These are phyloP conservation scores for Brevipalpus yothersi DNA, from an alignment of 1,140 invertebrate genomes.

Conservation along the genomic window DNA sequence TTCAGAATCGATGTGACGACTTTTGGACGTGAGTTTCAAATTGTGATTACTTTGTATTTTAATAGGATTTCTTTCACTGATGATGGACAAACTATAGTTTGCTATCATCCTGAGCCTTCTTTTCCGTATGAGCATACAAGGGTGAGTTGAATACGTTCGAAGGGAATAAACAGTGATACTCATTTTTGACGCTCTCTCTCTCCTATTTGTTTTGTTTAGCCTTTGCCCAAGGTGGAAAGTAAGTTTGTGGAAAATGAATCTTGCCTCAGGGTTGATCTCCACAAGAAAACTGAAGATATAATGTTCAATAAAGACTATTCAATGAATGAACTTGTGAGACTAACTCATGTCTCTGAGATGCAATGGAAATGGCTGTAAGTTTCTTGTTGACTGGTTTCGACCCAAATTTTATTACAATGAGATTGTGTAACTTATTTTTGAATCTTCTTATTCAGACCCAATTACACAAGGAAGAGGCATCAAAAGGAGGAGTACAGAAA, in stretches of 20 bases:
- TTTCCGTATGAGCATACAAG: slow-evolving; percentile 61
- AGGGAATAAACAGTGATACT: neutral
- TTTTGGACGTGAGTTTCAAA: neutral
- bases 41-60: neutral
- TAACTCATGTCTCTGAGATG: slow-evolving; percentile 53
- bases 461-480: neutral
- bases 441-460: neutral
- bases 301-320: neutral
- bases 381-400: neutral
- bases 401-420: neutral
- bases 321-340: slow-evolving; percentile 33
- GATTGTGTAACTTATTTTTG: neutral
- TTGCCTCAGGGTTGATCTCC: slow-evolving; percentile 34
- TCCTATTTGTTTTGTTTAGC: slow-evolving; percentile 3
- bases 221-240: slow-evolving; percentile 6
- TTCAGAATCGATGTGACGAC: no score
- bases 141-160: slow-evolving; percentile 7
- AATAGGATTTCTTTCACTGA: slow-evolving; percentile 22
- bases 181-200: neutral
- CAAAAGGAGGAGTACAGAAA: neutral
- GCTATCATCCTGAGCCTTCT: slow-evolving; percentile 52
- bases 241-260: slow-evolving; percentile 17
- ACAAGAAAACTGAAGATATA: slow-evolving; percentile 20
- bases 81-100: slow-evolving; percentile 48
- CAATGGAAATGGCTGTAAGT: slow-evolving; percentile 30